phyloP scores from a whole-genome alignment of 2,888 invertebrate species.

The Drosophila atroscutellata region DNA sequence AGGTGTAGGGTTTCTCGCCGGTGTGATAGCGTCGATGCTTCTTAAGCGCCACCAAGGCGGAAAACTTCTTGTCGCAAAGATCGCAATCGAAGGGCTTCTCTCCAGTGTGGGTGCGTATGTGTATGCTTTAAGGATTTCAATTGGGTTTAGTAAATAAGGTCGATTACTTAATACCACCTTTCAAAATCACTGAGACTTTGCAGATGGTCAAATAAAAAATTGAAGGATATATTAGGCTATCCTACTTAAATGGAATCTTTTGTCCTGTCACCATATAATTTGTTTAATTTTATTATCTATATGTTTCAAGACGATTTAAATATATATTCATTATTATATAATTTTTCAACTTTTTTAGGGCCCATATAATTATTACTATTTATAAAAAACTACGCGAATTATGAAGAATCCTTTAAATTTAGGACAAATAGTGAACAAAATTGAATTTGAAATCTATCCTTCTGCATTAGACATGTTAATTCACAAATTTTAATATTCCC shows the following conservation, averaged over 20 bases:
- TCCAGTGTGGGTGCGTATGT: constrained; percentile 89
- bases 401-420: neutral
- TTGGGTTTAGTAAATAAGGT: neutral
- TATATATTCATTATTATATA: neutral
- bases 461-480: too few species aligned
- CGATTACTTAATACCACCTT: neutral
- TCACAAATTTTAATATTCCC: too few species aligned
- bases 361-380: neutral
- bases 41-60: constrained; percentile 90
- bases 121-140: constrained; percentile 85
- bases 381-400: neutral
- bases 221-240: neutral
- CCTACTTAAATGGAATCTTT: neutral
- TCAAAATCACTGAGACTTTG: neutral
- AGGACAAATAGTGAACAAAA: neutral
- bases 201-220: neutral
- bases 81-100: constrained; percentile 90
- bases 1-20: constrained; percentile 89
- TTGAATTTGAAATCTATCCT: neutral
- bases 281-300: neutral
- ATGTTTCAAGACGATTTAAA: neutral
- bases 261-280: neutral
- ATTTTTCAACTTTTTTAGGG: neutral
- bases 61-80: constrained; percentile 89
- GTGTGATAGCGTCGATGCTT: constrained; percentile 89